These are phyloP conservation scores for Natator depressus DNA, from an alignment of 2,113 vertebrate genomes.

Conservation along the genomic window DNA sequence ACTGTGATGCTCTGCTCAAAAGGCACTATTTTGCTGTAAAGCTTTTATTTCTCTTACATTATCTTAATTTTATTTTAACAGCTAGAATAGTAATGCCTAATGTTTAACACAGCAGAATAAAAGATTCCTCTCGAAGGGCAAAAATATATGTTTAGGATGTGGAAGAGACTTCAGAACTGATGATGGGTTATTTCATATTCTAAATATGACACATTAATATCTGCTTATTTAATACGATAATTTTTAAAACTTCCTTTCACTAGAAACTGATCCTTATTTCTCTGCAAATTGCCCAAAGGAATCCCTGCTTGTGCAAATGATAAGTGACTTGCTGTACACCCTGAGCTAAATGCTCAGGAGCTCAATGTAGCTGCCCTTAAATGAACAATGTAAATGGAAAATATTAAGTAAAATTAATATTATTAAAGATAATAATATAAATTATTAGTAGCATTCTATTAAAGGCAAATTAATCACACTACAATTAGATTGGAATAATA, in stretches of 20 bases:
- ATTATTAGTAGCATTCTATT: conserved; percentile 78
- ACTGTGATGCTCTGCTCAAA: conserved; percentile 18
- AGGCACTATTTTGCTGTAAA: conserved; percentile 40
- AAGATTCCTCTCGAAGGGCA: conserved; percentile 33
- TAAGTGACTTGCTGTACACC: conserved; percentile 60
- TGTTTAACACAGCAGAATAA: conserved; percentile 59
- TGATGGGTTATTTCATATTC: conserved; percentile 69
- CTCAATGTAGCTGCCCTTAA: conserved; percentile 59
- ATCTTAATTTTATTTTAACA: conserved; percentile 52
- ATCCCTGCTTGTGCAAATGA: conserved; percentile 60
- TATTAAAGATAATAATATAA: conserved; percentile 80
- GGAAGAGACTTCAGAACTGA: conserved; percentile 52
- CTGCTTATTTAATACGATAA: conserved; percentile 67
- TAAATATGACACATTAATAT: conserved; percentile 65
- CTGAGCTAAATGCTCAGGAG: conserved; percentile 59
- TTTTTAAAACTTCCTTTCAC: conserved; percentile 67
- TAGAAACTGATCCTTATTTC: conserved; percentile 73
- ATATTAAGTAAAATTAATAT: conserved; percentile 76
- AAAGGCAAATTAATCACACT: conserved; percentile 76
- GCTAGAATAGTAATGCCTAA: conserved; percentile 43
- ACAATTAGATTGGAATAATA: conserved; percentile 74
- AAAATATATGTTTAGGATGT: conserved; percentile 32
- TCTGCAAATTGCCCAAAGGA: conserved; percentile 67
- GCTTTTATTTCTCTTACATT: conserved; percentile 56
- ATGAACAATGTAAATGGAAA: conserved; percentile 72